phyloP scores from a whole-genome alignment of 2,888 invertebrate genomes.

The Sminthurinus aureus region DNA sequence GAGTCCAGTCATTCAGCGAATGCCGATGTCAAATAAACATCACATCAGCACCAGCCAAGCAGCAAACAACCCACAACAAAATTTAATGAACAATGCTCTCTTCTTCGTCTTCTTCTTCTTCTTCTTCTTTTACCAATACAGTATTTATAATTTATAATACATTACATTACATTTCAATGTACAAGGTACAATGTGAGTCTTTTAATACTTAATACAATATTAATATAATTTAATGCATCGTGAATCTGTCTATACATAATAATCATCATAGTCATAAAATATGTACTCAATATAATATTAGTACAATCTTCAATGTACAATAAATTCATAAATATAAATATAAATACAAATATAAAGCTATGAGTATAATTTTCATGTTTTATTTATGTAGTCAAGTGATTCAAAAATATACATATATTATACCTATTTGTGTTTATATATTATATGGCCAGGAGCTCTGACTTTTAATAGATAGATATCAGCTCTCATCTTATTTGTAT shows the following conservation, averaged over 20 bases:
- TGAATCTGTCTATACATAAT: background rate
- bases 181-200: background rate
- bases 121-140: too few relatives aligned
- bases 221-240: slow-evolving; percentile 14
- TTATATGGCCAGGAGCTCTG: too few relatives aligned
- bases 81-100: slow-evolving; percentile 15
- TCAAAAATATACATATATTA: background rate
- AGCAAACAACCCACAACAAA: background rate
- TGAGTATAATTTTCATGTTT: background rate
- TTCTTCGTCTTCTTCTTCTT: too few relatives aligned
- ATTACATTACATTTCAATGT: background rate
- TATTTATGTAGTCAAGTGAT: background rate
- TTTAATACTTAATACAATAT: slow-evolving; percentile 12
- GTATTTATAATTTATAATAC: too few relatives aligned
- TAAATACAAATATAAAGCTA: background rate
- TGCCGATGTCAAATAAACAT: slow-evolving; percentile 16
- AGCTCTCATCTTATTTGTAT: too few relatives aligned
- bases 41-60: background rate
- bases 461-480: too few relatives aligned
- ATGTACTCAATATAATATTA: background rate
- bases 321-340: background rate
- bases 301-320: background rate
- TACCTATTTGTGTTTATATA: too few relatives aligned
- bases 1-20: slow-evolving; percentile 3
- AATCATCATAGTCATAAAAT: background rate